phyloP scores from a whole-genome alignment of 2,888 invertebrate genomes.

The Amiota mariae region DNA sequence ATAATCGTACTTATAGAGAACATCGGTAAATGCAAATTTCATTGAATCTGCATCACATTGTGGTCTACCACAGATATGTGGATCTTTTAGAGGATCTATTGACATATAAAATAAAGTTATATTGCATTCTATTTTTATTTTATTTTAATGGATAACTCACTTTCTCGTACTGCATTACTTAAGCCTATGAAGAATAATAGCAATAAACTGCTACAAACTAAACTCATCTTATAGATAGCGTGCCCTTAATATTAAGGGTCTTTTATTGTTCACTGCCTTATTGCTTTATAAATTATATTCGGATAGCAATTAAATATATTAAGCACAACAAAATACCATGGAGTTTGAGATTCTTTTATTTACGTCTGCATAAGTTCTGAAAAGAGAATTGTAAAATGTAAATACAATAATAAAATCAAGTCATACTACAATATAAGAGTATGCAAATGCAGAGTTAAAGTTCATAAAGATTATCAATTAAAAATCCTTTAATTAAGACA shows the following conservation, averaged over 20 bases:
- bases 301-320: too few relatives aligned
- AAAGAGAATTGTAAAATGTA: too few relatives aligned
- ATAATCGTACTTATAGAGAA: conserved; percentile 81
- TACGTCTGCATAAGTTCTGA: too few relatives aligned
- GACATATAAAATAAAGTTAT: not conserved
- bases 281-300: too few relatives aligned
- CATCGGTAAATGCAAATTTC: conserved; percentile 68
- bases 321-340: too few relatives aligned
- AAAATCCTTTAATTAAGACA: not conserved
- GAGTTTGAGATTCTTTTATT: too few relatives aligned
- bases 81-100: conserved; percentile 82
- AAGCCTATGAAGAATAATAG: conserved; percentile 49
- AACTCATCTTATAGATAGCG: not conserved
- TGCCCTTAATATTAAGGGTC: not conserved
- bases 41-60: conserved; percentile 74
- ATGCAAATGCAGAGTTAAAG: too few relatives aligned
- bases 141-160: conserved; percentile 46
- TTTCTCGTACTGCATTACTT: conserved; percentile 55
- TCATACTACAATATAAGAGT: too few relatives aligned
- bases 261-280: not conserved
- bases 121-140: too few relatives aligned
- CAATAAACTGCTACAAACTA: conserved; percentile 24
- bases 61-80: conserved; percentile 82
- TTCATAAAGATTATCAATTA: too few relatives aligned
- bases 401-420: too few relatives aligned